Evolutionary conservation across 2,113 vertebrate species (phyloP), one percentile per base, ranked within the genome.

Genomic region (Malaclemys terrapin): DNA sequence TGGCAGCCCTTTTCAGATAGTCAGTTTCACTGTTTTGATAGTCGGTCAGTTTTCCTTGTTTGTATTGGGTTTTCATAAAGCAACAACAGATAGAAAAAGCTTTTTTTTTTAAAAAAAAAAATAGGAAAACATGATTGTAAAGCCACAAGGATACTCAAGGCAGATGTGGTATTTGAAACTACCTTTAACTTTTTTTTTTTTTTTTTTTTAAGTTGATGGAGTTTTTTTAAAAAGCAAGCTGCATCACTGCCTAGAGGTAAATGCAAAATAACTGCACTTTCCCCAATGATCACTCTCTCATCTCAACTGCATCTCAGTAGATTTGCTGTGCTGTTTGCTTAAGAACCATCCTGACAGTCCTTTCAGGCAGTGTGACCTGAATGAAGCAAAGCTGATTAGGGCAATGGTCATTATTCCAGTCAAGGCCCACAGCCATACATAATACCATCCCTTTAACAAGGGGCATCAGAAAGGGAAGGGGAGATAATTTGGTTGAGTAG

Each of bases 391-490:
- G 80, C 38, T 45, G 87, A 82, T 22, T 80, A 82, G 92, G 5
- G 31, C 22, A 87, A 82, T 25, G 14, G 91, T 90, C 0, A 0
- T 1, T 1, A 88, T 87, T 1, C 1, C 35, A 80, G 42, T 49
- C 42, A 83, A 54, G 93, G 38, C 54, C 8, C 78, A 89, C 86
- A 35, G 82, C 50, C 1, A 3, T 17, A 19, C 0, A 0, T 8
- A 13, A 83, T n/a, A 56, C 50, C 53, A 50, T 10, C 86, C 95
- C 79, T 17, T 79, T 38, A 95, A 82, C 22, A 88, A 38, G 5
- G 38, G 27, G 11, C 90, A 90, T 69, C 50, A 95, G 53, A 10
- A 92, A 19, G 1, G 20, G 42, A 24, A 76, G 6, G 20, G 22
- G n/a, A 8, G 87, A 89, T 54, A 1, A 84, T 78, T 6, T 35